Conservation (phyloP, 2,888 invertebrate species). For the Brachyptera risi region DNA sequence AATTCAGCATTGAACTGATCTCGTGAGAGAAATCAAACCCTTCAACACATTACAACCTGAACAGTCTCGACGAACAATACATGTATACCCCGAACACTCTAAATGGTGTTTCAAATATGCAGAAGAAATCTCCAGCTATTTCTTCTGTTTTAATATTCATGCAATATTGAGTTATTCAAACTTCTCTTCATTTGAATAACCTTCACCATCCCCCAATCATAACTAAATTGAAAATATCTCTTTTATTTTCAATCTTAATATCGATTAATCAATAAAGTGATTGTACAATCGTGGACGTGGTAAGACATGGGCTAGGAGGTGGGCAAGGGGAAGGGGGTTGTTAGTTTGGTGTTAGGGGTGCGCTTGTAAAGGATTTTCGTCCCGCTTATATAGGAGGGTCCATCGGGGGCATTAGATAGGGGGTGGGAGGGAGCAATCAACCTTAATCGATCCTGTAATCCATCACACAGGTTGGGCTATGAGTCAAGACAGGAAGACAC, state of each 20-base stretch:
- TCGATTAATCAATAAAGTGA: too few species aligned
- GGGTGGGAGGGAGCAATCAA: conserved; percentile 42
- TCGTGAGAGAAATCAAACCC: too few species aligned
- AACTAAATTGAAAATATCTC: background rate
- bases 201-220: background rate
- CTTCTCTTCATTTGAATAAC: background rate
- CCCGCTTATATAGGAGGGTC: conserved; percentile 2
- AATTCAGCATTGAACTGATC: too few species aligned
- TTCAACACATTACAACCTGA: too few species aligned
- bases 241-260: too few species aligned
- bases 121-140: too few species aligned
- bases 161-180: background rate
- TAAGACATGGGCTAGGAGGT: too few species aligned
- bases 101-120: too few species aligned
- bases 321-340: background rate
- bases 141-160: background rate
- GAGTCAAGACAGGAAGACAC: conserved; percentile 3
- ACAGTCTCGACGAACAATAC: too few species aligned
- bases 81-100: too few species aligned
- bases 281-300: too few species aligned
- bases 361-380: conserved; percentile 16
- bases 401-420: conserved; percentile 12
- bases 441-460: conserved; percentile 49
- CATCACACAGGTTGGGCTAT: conserved; percentile 41
- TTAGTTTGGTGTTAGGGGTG: background rate